Evolutionary conservation across 1,140 invertebrate species (phyloP), one percentile per base, ranked within the genome.

Genomic region (Rhyzopertha dominica): DNA sequence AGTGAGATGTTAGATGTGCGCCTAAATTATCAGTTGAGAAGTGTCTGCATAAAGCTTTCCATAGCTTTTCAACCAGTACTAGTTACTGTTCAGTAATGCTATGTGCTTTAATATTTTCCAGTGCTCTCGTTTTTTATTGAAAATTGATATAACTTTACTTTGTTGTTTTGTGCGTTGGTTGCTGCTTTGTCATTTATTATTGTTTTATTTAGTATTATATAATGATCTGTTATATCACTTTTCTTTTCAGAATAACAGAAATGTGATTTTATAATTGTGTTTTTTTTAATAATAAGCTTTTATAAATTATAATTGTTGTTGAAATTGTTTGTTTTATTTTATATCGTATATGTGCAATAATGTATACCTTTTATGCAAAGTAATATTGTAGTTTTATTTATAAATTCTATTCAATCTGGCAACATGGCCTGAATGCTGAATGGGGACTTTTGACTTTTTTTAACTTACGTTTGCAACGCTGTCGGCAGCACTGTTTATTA

Each of bases 191-290:
- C 23, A 20, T 36, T 20, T 20, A 20, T 20, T 26, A 40, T 26
- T 16, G 29, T 28, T 40, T 40, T 23, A 28, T 17, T 16, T n/a
- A 28, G n/a, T 40, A 20, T 26, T 12, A 26, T 40, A 16, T 26
- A 40, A 26, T 40, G 38, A 26, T 40, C 22, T 13, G 38, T 40
- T 10, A 13, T 26, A 26, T 40, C 29, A 28, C 16, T 40, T 40
- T n/a, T n/a, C n/a, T n/a, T n/a, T 26, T 26, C 9, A 40, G 16
- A 28, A 40, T 17, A 3, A 40, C 14, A 17, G 38, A 18, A 17
- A 18, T 16, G n/a, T 28, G 24, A 40, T 28, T 13, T 40, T 40
- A 14, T 12, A 10, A 13, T 7, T 40, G 13, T 24, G 22, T 12
- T 10, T 29, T n/a, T 40, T 14, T 40, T 40, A n/a, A n/a, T n/a